Percentiles rank a stretch among this genome's conserved stretches.
These are phyloP conservation scores for Chrysotoxum bicinctum DNA, from an alignment of 2,888 invertebrate genomes.

Conservation along the genomic window DNA sequence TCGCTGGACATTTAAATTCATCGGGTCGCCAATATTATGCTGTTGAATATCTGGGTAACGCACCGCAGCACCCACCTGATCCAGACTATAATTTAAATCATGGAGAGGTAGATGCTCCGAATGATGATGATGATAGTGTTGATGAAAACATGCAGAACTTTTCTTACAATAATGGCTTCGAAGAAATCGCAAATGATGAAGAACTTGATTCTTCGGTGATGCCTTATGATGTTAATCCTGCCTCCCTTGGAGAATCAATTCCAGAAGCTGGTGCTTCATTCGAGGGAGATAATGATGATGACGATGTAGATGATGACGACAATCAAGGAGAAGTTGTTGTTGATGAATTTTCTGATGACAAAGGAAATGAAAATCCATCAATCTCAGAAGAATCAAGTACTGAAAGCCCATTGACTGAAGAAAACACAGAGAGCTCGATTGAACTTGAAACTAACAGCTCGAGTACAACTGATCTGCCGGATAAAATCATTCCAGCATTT, in stretches of 20 bases:
- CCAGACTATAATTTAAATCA: conserved; percentile 5
- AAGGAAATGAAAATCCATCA: conserved; percentile 5
- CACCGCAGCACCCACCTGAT: neutral
- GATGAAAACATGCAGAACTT: conserved; percentile 41
- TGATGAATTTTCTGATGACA: neutral
- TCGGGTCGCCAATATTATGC: conserved; percentile 47
- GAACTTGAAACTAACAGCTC: conserved; percentile 1
- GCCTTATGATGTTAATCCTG: neutral
- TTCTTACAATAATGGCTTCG: conserved; percentile 52
- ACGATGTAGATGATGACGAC: conserved; percentile 1
- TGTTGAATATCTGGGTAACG: conserved; percentile 5
- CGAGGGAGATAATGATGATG: neutral
- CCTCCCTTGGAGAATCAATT: neutral
- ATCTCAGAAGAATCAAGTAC: neutral
- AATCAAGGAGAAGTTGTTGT: neutral
- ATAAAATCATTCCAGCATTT: conserved; percentile 46
- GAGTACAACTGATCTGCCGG: neutral
- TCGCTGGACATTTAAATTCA: neutral
- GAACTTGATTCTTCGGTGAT: conserved; percentile 21
- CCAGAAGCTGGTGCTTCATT: neutral
- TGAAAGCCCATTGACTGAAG: too few species aligned
- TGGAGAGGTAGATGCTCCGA: conserved; percentile 1
- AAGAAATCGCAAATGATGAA: conserved; percentile 48
- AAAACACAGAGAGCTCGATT: neutral
- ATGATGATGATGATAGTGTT: conserved; percentile 4